Evolutionary conservation across 2,113 vertebrate genomes (phyloP).

Genomic region (Arizona elegans): DNA sequence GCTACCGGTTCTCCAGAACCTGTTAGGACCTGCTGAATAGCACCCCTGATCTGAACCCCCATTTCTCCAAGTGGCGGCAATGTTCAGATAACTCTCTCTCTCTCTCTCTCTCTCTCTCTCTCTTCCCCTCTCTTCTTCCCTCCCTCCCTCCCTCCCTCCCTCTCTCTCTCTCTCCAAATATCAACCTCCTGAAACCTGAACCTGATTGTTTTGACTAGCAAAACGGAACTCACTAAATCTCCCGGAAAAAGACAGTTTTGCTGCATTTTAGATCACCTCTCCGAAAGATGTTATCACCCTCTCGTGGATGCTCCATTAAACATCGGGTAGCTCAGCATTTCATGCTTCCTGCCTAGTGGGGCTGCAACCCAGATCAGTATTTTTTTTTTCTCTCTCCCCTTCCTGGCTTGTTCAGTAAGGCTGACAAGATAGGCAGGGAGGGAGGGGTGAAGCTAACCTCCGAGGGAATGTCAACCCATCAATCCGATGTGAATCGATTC

Average conservation of each 20-base stretch:
- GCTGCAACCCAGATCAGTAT: neutral
- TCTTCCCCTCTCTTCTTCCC: too few species aligned
- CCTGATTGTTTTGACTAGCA: conserved; percentile 38
- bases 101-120: too few species aligned
- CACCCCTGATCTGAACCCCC: too few species aligned
- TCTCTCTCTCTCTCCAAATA: neutral
- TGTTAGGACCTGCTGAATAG: too few species aligned
- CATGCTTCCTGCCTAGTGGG: conserved; percentile 8
- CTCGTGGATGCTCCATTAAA: neutral
- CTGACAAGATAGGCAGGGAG: too few species aligned
- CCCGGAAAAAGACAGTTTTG: conserved; percentile 40
- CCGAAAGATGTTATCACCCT: conserved; percentile 29
- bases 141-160: too few species aligned
- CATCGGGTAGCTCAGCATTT: conserved; percentile 7
- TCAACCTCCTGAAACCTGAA: conserved; percentile 44
- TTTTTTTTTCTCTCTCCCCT: neutral
- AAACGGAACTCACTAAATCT: conserved; percentile 53
- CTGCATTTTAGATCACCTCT: conserved; percentile 12
- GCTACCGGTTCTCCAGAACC: too few species aligned
- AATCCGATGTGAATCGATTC: neutral
- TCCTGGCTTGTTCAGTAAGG: neutral
- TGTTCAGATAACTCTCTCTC: too few species aligned
- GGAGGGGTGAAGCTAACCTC: too few species aligned
- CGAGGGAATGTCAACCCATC: neutral
- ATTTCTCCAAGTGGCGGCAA: too few species aligned